phyloP scores from a whole-genome alignment of 2,113 vertebrate species.

The Suricata suricatta region DNA sequence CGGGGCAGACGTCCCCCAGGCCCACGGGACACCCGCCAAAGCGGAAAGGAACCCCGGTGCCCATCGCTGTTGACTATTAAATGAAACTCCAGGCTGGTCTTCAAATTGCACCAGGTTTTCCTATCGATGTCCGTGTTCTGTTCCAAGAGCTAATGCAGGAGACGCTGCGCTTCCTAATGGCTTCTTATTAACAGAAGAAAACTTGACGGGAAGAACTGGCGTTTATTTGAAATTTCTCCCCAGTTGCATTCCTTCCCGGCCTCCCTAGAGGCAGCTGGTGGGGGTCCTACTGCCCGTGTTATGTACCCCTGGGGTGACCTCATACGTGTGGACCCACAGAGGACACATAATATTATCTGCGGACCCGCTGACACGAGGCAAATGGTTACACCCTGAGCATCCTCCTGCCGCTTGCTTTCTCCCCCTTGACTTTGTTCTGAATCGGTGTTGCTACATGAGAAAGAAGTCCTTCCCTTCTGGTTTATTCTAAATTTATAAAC shows the following conservation, averaged over 20 bases:
- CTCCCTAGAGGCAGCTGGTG: background rate
- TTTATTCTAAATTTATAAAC: background rate
- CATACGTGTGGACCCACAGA: fast-evolving
- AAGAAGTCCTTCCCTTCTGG: background rate
- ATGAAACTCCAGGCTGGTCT: background rate
- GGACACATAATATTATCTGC: fast-evolving
- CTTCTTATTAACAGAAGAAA: background rate
- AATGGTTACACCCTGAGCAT: background rate
- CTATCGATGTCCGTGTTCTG: background rate
- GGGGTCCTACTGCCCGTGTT: background rate
- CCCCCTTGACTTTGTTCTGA: background rate
- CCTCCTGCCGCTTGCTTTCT: background rate
- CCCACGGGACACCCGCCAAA: background rate
- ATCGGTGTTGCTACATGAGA: background rate
- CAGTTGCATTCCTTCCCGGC: background rate
- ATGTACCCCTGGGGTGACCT: fast-evolving
- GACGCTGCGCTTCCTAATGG: background rate
- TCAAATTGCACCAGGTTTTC: background rate
- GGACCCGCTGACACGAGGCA: background rate
- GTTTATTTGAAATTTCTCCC: background rate
- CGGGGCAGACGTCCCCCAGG: fast-evolving
- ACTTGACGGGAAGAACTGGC: background rate
- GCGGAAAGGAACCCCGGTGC: fast-evolving
- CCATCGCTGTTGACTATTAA: background rate
- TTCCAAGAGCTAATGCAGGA: background rate